phyloP scores from a whole-genome alignment of 1,140 invertebrate species.

The Conus ventricosus region DNA sequence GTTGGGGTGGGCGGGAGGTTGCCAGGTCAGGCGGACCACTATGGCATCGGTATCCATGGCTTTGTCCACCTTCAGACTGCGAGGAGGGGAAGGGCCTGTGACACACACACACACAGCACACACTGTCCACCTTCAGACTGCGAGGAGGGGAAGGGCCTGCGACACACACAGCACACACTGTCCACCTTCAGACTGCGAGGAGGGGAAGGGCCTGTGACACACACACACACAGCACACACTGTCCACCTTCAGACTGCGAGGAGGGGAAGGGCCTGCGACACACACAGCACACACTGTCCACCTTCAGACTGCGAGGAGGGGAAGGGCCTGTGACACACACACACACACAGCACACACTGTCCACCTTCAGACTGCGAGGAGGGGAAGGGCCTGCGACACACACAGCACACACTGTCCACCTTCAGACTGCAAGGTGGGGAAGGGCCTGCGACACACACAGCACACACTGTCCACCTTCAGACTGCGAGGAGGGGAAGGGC shows the following conservation, averaged over 20 bases:
- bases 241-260: background rate
- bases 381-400: background rate
- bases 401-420: background rate
- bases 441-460: background rate
- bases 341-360: too few relatives aligned
- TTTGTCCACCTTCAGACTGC: background rate
- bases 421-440: background rate
- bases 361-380: background rate
- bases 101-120: too few relatives aligned
- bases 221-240: too few relatives aligned
- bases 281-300: background rate
- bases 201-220: background rate
- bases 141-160: background rate
- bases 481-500: background rate
- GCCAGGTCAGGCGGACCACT: background rate
- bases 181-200: background rate
- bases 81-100: background rate
- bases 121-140: background rate
- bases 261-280: background rate
- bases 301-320: background rate
- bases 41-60: background rate
- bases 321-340: background rate
- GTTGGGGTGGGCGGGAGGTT: background rate
- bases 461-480: background rate
- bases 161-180: background rate